These are phyloP conservation scores for Venustoraphidia nigricollis DNA, from an alignment of 2,888 invertebrate genomes.

Conservation along the genomic window DNA sequence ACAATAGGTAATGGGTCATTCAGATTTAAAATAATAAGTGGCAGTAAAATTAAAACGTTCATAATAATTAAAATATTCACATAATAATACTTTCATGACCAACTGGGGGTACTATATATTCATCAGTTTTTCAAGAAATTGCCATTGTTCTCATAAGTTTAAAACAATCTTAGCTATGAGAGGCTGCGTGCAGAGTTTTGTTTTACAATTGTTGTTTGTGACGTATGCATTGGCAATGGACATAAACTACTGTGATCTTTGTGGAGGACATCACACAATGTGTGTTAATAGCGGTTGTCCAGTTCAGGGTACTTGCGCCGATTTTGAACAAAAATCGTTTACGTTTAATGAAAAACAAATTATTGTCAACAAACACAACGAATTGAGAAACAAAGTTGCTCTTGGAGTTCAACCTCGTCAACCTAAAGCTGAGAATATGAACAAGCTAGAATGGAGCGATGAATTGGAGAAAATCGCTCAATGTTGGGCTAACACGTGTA, in stretches of 20 bases:
- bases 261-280: neutral
- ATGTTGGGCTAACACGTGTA: constrained; percentile 6
- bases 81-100: no score
- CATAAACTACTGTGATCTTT: neutral
- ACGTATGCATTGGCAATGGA: no score
- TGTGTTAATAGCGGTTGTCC: neutral
- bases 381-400: neutral
- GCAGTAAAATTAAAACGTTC: no score
- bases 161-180: no score
- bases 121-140: no score
- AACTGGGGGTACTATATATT: no score
- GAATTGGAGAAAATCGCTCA: constrained; percentile 4
- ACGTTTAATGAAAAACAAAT: neutral
- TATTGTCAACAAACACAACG: constrained; percentile 1
- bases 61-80: no score
- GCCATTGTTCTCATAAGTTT: no score
- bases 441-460: neutral
- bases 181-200: no score
- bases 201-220: no score
- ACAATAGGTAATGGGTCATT: no score
- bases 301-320: neutral
- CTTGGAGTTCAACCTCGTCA: neutral
- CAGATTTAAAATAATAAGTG: no score
- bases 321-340: neutral
- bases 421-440: neutral